Conservation (phyloP, 2,888 invertebrate species). For the Marronus borbonicus region DNA sequence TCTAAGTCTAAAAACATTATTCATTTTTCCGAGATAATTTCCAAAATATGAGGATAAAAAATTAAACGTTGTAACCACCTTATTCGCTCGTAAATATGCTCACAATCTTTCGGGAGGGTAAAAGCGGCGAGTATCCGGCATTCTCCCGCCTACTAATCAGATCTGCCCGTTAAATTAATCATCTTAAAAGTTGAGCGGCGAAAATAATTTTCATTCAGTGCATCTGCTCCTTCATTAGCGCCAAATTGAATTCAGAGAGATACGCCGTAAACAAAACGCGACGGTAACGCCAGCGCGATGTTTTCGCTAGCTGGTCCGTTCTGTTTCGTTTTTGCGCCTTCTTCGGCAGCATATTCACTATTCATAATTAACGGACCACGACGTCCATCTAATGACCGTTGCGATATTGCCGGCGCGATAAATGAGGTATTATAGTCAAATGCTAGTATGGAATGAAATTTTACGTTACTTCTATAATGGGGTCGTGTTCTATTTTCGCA, state of each 20-base stretch:
- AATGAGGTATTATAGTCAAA: too few species aligned
- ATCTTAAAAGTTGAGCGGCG: constrained; percentile 47
- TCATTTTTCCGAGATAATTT: background rate
- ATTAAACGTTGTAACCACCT: constrained; percentile 2
- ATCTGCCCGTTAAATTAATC: constrained; percentile 44
- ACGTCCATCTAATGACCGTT: too few species aligned
- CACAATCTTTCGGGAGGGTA: constrained; percentile 20
- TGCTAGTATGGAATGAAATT: too few species aligned
- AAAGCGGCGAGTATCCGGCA: constrained; percentile 15
- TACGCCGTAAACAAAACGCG: constrained; percentile 25
- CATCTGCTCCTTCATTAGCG: constrained; percentile 49
- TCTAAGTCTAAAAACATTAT: background rate
- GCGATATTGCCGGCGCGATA: too few species aligned
- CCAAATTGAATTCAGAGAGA: constrained; percentile 41
- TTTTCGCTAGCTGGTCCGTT: background rate
- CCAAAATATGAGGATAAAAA: background rate
- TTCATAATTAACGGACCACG: too few species aligned
- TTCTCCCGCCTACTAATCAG: constrained; percentile 27
- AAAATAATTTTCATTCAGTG: constrained; percentile 49
- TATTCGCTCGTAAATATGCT: constrained; percentile 14
- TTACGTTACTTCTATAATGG: too few species aligned
- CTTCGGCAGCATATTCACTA: background rate
- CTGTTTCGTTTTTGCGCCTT: background rate
- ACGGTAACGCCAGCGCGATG: background rate
- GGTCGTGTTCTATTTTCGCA: too few species aligned